Evolutionary conservation across 2,888 invertebrate genomes (phyloP), one percentile per base, ranked within the genome.

Genomic region (Noctua fimbriata): DNA sequence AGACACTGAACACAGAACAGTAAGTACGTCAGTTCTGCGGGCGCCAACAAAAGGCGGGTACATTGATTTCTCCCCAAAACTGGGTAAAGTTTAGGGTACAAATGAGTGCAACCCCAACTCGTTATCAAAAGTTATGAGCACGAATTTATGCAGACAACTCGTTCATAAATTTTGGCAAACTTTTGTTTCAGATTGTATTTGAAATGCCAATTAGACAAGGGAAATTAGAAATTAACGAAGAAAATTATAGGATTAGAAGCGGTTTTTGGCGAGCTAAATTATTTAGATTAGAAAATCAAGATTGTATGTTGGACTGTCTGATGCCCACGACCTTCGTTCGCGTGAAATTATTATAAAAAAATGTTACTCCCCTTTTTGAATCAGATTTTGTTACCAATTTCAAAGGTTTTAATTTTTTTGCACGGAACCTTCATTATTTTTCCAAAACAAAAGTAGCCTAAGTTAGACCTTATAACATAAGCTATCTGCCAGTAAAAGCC

Each of bases 61-160:
- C 79, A 87, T 88, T 80, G 84, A 89, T 87, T 89, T 69, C 73
- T 73, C 49, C 44, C 36, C 41, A 71, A 84, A 81, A 78, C 78
- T 76, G 69, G 41, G 32, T n/a, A 72, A 78, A 83, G 74, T 87
- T 80, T 71, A 47, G 75, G 76, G 75, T 76, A 86, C 81, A 83
- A 87, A 87, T 82, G 74, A 89, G 78, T 86, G 85, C 83, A 89
- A 77, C 75, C 82, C 73, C 58, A 85, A 81, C 83, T 89, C 86
- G 82, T 88, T 86, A 87, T 73, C 58, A 73, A 85, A 89, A 85
- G 86, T 90, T 89, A 84, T 82, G 70, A 81, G 83, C 78, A 69
- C 77, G 63, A 78, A 89, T 90, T 90, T 85, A 90, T 89, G 80
- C 80, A 81, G 81, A 83, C 76, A 85, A 85, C 73, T 89, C 77